phyloP scores from a whole-genome alignment of 2,113 vertebrate genomes.

The Pantherophis guttatus region DNA sequence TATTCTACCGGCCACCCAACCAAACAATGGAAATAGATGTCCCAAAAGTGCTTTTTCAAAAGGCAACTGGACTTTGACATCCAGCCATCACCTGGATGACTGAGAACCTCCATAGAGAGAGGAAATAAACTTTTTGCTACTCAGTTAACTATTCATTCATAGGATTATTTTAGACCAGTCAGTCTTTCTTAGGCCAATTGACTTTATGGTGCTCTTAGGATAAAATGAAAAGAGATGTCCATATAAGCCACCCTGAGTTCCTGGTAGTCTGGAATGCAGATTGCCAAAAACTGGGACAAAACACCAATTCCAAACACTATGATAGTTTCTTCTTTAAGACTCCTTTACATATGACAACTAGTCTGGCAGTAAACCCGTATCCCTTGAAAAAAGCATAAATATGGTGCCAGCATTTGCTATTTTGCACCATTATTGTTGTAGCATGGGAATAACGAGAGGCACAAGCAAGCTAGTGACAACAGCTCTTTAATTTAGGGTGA shows the following conservation, averaged over 20 bases:
- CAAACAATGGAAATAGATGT: no score
- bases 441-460: no score
- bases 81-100: no score
- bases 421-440: not conserved
- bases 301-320: not conserved
- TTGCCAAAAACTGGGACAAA: not conserved
- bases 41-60: no score
- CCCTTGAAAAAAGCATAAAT: not conserved
- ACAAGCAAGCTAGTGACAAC: no score
- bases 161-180: not conserved
- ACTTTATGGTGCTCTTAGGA: not conserved
- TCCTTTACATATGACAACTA: not conserved
- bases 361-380: no score
- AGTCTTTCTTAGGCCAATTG: not conserved
- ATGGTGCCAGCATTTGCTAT: not conserved
- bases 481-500: no score
- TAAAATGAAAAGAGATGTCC: not conserved
- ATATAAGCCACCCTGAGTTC: not conserved
- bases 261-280: not conserved
- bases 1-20: no score
- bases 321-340: not conserved
- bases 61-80: no score
- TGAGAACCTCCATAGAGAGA: no score
- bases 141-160: not conserved
- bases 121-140: no score